These are phyloP conservation scores for Propithecus coquereli DNA, from an alignment of 2,113 vertebrate genomes.

Conservation along the genomic window DNA sequence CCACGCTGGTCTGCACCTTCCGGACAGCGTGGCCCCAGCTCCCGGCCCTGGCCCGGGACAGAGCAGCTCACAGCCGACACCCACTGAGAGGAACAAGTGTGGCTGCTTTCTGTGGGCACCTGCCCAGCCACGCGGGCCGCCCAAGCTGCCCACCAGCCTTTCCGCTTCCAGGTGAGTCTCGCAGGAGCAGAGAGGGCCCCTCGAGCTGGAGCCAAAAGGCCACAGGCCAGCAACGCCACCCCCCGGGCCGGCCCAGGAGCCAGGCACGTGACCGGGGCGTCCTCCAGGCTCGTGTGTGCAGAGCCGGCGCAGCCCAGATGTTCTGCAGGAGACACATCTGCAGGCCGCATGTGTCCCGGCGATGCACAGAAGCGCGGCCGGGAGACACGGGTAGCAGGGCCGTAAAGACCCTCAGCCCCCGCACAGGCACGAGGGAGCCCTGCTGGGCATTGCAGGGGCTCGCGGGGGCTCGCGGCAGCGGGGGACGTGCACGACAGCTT, in stretches of 20 bases:
- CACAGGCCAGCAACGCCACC: rapidly evolving
- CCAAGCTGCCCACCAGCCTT: rapidly evolving
- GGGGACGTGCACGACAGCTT: too few relatives aligned
- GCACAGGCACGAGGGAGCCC: slow-evolving; percentile 57
- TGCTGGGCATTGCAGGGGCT: slow-evolving; percentile 57
- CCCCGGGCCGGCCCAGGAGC: rapidly evolving
- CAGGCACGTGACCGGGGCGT: rapidly evolving
- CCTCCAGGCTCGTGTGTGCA: rapidly evolving
- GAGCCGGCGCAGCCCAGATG: slow-evolving; percentile 30
- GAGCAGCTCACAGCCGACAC: rapidly evolving
- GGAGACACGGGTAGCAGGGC: slow-evolving; percentile 64
- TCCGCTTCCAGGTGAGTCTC: neutral
- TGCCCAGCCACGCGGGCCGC: rapidly evolving
- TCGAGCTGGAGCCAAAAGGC: neutral
- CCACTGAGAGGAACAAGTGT: rapidly evolving
- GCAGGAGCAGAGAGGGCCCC: neutral
- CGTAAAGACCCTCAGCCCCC: slow-evolving; percentile 55
- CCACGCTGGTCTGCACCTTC: neutral
- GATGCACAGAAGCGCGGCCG: slow-evolving; percentile 9
- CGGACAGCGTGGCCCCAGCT: rapidly evolving
- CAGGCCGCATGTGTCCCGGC: slow-evolving; percentile 40
- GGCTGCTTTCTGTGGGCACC: neutral
- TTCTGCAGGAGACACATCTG: slow-evolving; percentile 71
- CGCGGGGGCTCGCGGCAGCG: too few relatives aligned
- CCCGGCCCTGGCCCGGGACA: rapidly evolving